phyloP scores from a whole-genome alignment of 2,113 vertebrate species.

The Motacilla tschutschensis region DNA sequence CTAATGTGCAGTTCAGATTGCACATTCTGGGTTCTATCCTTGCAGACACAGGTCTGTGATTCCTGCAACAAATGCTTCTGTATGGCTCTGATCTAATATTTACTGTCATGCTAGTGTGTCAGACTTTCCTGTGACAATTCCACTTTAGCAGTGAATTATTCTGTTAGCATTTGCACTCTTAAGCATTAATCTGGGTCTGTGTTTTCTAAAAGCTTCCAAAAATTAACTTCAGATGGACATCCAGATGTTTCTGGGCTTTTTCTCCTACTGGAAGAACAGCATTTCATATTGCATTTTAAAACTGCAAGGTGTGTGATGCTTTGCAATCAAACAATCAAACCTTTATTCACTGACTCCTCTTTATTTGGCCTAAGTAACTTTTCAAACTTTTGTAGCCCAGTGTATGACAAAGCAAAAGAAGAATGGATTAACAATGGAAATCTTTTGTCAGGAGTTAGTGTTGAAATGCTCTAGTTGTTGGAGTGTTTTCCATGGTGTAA shows the following conservation, averaged over 20 bases:
- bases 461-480: not conserved
- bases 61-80: not conserved
- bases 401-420: not conserved
- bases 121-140: not conserved
- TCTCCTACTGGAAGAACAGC: not conserved
- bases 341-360: not conserved
- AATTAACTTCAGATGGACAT: not conserved
- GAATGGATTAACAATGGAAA: not conserved
- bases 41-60: not conserved
- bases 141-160: not conserved
- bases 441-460: not conserved
- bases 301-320: not conserved
- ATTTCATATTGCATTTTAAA: not conserved
- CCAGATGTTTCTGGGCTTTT: not conserved
- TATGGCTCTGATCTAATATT: rapidly evolving
- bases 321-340: not conserved
- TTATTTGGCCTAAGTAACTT: not conserved
- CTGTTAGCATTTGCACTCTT: not conserved
- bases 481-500: not conserved
- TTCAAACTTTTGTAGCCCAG: not conserved
- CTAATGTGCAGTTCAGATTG: not conserved
- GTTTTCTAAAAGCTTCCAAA: not conserved
- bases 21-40: not conserved
- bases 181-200: not conserved
- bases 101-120: not conserved